These are phyloP conservation scores for Lamellibrachia satsuma DNA, from an alignment of 2,888 invertebrate genomes.

Conservation along the genomic window DNA sequence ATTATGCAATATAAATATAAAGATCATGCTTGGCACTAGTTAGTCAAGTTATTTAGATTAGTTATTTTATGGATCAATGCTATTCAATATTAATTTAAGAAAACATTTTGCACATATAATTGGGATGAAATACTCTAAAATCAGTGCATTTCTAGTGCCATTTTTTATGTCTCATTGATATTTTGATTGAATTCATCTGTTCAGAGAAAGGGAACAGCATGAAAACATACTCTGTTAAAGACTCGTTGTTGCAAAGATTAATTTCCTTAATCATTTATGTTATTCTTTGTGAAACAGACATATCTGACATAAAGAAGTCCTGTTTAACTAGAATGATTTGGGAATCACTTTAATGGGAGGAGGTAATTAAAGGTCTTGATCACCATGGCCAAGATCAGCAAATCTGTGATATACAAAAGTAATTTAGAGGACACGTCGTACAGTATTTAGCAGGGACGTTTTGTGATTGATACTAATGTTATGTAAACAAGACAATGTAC, in stretches of 20 bases:
- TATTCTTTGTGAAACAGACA: too few species aligned
- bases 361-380: neutral
- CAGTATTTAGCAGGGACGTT: neutral
- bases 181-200: neutral
- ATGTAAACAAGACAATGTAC: neutral
- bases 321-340: neutral
- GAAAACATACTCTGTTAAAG: too few species aligned
- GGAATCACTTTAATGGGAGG: neutral
- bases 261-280: too few species aligned
- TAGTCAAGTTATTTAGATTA: neutral
- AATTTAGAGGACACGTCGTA: neutral
- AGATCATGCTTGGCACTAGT: neutral
- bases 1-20: conserved; percentile 10
- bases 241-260: too few species aligned
- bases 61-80: neutral
- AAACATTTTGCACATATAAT: neutral
- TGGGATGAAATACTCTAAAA: neutral
- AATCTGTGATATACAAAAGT: neutral
- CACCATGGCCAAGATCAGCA: neutral
- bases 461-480: neutral
- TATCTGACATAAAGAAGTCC: too few species aligned
- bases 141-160: neutral
- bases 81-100: neutral
- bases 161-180: neutral
- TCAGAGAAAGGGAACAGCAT: too few species aligned